Conservation (phyloP, 2,797 vertebrate genomes). For the Sebastes hubbsi region DNA sequence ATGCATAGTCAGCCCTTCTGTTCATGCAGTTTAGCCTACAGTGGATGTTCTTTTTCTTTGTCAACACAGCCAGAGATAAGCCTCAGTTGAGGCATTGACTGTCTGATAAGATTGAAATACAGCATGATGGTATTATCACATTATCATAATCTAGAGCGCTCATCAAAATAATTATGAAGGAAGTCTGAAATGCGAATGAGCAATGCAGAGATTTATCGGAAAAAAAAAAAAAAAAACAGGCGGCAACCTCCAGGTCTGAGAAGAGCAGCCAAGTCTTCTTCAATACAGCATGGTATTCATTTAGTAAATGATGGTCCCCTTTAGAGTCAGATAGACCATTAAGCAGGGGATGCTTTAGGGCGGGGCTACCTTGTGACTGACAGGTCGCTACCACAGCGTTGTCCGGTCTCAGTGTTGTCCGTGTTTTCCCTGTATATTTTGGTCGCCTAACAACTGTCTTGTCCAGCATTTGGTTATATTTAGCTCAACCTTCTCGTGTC, state of each 20-base stretch:
- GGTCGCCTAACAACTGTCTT: background rate
- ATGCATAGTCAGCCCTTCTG: slow-evolving; percentile 35
- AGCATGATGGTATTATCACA: background rate
- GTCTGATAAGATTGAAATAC: slow-evolving; percentile 14
- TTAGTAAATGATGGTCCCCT: too few relatives aligned
- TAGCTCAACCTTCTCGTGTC: background rate
- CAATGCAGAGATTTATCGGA: background rate
- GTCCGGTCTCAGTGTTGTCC: too few relatives aligned
- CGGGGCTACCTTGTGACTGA: background rate
- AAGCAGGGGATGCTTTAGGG: background rate
- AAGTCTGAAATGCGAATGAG: slow-evolving; percentile 3
- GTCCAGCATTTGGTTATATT: background rate
- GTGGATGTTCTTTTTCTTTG: background rate
- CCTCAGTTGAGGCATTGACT: background rate
- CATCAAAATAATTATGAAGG: background rate
- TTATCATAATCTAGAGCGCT: background rate
- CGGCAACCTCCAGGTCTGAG: background rate
- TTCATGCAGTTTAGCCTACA: background rate
- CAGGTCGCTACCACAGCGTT: too few relatives aligned
- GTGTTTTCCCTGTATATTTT: background rate
- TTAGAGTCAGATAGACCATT: background rate
- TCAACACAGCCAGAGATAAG: slow-evolving; percentile 9
- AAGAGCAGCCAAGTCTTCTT: background rate
- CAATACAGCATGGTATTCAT: too few relatives aligned
- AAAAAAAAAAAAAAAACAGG: background rate